Evolutionary conservation across 2,797 vertebrate genomes (phyloP).

Genomic region (Todus mexicanus): DNA sequence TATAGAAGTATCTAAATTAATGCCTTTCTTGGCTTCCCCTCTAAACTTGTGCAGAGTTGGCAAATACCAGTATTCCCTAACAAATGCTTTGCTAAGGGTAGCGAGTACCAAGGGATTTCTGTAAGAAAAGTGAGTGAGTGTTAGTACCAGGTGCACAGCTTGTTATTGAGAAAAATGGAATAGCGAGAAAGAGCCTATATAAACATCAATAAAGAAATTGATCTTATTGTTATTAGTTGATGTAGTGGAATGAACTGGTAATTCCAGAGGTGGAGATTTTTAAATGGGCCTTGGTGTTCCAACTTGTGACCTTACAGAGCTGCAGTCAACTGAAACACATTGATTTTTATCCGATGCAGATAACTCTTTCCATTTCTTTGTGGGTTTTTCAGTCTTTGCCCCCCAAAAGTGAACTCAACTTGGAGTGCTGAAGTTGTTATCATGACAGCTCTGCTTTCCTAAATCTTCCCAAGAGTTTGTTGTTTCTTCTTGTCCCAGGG

Average conservation of each 20-base stretch:
- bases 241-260: not conserved
- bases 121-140: not conserved
- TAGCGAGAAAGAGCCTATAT: not conserved
- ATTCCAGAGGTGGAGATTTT: not conserved
- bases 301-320: not conserved
- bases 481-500: conserved; percentile 11
- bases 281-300: not conserved
- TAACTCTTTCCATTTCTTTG: not conserved
- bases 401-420: not conserved
- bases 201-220: not conserved
- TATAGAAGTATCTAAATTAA: not conserved
- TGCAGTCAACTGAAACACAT: not conserved
- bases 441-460: not conserved
- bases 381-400: not conserved
- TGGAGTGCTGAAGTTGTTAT: not conserved
- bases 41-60: not conserved
- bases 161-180: not conserved
- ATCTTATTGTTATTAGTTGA: not conserved
- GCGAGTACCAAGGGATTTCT: not conserved
- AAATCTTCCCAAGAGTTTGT: conserved; percentile 6
- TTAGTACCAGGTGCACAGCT: not conserved
- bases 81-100: not conserved
- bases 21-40: not conserved
- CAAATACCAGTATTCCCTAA: not conserved
- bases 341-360: not conserved